Evolutionary conservation across 2,888 invertebrate species (phyloP).

Genomic region (Troglohyphantes excavatus): DNA sequence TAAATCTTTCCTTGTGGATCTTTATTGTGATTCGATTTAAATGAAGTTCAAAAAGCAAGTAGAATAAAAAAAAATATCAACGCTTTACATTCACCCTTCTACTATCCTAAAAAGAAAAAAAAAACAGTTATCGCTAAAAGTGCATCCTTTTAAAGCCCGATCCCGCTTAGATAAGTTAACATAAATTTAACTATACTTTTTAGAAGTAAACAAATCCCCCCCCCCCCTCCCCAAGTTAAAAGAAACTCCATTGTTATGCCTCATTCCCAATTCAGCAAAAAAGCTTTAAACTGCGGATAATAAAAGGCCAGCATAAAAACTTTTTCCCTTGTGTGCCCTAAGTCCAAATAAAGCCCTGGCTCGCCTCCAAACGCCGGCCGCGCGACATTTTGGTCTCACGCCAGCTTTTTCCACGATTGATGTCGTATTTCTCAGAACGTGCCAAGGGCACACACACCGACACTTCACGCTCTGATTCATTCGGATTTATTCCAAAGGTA

Average conservation of each 20-base stretch:
- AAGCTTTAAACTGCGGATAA: neutral
- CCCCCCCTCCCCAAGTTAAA: neutral
- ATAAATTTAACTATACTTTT: neutral
- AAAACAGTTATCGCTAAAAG: neutral
- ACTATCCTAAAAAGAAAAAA: neutral
- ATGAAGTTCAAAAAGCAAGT: too few species aligned
- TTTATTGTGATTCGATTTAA: too few species aligned
- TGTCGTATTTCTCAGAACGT: conserved; percentile 52
- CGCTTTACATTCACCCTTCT: too few species aligned
- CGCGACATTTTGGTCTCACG: conserved; percentile 51
- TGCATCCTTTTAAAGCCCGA: too few species aligned
- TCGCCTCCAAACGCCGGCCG: conserved; percentile 15
- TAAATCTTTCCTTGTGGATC: too few species aligned
- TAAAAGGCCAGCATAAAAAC: neutral
- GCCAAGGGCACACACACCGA: conserved; percentile 53
- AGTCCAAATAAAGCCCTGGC: conserved; percentile 41
- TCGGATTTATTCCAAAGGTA: conserved; percentile 12
- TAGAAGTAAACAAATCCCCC: neutral
- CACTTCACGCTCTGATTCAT: conserved; percentile 69
- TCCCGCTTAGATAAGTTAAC: neutral
- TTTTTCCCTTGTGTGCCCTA: neutral
- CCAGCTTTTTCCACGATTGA: conserved; percentile 50
- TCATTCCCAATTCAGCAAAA: conserved; percentile 4
- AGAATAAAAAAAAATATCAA: too few species aligned
- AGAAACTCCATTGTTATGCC: conserved; percentile 15